Evolutionary conservation across 2,797 vertebrate species (phyloP).

Genomic region (Hyperoplus immaculatus): DNA sequence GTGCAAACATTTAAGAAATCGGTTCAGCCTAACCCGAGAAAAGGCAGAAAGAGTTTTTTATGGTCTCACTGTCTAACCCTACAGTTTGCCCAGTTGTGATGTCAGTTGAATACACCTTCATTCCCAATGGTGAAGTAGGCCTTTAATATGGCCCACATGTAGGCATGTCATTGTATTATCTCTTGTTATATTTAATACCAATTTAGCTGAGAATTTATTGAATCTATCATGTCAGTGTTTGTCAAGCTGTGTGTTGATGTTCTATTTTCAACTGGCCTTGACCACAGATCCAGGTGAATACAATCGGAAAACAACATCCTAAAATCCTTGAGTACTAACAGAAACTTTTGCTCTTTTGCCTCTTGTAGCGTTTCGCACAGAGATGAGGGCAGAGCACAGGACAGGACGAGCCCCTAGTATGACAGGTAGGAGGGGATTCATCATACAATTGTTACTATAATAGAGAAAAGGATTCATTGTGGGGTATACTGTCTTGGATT

Average conservation of each 20-base stretch:
- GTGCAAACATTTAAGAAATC: too few relatives aligned
- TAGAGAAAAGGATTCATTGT: not conserved
- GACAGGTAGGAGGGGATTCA: slow-evolving; percentile 79
- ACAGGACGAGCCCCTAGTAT: slow-evolving; percentile 85
- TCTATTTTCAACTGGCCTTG: not conserved
- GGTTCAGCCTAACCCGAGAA: too few relatives aligned
- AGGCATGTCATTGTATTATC: too few relatives aligned
- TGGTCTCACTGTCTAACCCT: too few relatives aligned
- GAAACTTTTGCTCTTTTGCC: slow-evolving; percentile 12
- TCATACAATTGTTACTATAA: not conserved
- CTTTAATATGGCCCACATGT: too few relatives aligned
- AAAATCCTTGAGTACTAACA: not conserved
- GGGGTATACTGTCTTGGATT: not conserved
- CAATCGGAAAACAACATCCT: not conserved
- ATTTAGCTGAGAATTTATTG: not conserved
- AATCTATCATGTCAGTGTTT: not conserved
- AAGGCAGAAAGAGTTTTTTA: too few relatives aligned
- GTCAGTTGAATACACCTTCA: too few relatives aligned
- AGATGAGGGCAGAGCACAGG: slow-evolving; percentile 86
- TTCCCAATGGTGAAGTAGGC: too few relatives aligned
- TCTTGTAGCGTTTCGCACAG: slow-evolving; percentile 82
- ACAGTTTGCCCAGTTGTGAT: too few relatives aligned
- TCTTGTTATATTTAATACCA: not conserved
- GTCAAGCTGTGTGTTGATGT: not conserved
- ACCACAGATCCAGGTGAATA: not conserved